A percentile compares a stretch with the other conserved stretches of the same genome.
Conservation (phyloP, 1,140 invertebrate species). For the Tachypleus tridentatus region DNA sequence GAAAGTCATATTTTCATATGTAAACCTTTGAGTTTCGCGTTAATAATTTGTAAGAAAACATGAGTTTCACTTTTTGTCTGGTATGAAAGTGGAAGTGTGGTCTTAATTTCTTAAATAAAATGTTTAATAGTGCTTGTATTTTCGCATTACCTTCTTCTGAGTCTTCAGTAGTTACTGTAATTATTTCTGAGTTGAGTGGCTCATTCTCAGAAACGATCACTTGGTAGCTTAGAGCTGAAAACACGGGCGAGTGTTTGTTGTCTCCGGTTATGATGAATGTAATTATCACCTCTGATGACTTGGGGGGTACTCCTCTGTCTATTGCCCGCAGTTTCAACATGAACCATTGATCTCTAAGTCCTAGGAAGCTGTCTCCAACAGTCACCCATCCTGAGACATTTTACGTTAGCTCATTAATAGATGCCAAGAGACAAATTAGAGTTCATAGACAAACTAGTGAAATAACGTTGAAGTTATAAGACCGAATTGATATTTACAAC, state of each 20-base stretch:
- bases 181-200: constrained; percentile 65
- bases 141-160: constrained; percentile 45
- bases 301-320: constrained; percentile 75
- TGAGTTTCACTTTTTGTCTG: no score
- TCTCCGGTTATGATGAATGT: constrained; percentile 70
- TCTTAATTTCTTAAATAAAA: no score
- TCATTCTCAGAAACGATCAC: constrained; percentile 85
- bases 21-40: no score
- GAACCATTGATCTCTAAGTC: constrained; percentile 43
- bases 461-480: neutral
- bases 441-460: neutral
- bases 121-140: no score
- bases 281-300: constrained; percentile 56
- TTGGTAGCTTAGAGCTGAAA: constrained; percentile 71
- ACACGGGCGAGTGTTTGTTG: constrained; percentile 65
- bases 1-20: no score
- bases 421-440: neutral
- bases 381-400: constrained; percentile 48
- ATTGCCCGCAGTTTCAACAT: constrained; percentile 52
- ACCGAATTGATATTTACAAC: no score
- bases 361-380: constrained; percentile 44
- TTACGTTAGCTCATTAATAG: neutral
- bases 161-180: constrained; percentile 72
- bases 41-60: no score
- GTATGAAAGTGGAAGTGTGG: no score